Evolutionary conservation across 2,888 invertebrate species (phyloP), one percentile per base, ranked within the genome.

Genomic region (Cactoblastis cactorum): DNA sequence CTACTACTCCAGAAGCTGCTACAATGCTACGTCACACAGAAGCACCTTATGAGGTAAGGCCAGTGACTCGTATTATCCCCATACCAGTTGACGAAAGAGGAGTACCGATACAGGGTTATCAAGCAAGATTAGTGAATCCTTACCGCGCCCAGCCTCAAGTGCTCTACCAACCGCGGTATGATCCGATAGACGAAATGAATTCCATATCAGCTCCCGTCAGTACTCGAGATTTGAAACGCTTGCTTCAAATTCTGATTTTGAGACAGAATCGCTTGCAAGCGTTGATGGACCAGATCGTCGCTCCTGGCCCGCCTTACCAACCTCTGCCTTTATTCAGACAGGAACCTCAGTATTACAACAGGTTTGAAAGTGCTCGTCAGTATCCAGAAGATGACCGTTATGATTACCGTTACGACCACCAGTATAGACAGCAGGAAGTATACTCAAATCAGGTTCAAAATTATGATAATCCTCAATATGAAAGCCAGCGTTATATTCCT

Each of bases 161-260:
- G 3, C 34, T 70, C 8, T 70, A 62, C 56, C 79, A 73, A 62
- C 84, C 80, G 11, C 69, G 83, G n/a, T 90, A 91, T 33, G 90
- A 91, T 51, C 86, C 90, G 3, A 77, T 81, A 5, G 88, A 90
- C 18, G 91, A 91, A 54, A 87, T 91, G 74, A 91, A 92, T 52
- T 87, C 91, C 1, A 93, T 93, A 39, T 90, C 92, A 45, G 92
- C 94, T 8, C 94, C 94, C 5, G 91, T 94, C 1, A 94, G 94
- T 65, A 92, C 94, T 1, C 90, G 92, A 63, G 94, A 95, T 68
- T 92, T 94, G 54, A 93, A 94, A 66, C 87, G 92, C 45, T 77
- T 95, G 35, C 80, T 95, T 4, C 92, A 94, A 56, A 91, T 93
- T 69, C 79, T 95, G 51, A 90, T 94, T 33, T 70, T 92, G 24